Base-by-base conservation (phyloP, 2,797 vertebrate genomes). In the Sebastes baramenuke region DNA sequence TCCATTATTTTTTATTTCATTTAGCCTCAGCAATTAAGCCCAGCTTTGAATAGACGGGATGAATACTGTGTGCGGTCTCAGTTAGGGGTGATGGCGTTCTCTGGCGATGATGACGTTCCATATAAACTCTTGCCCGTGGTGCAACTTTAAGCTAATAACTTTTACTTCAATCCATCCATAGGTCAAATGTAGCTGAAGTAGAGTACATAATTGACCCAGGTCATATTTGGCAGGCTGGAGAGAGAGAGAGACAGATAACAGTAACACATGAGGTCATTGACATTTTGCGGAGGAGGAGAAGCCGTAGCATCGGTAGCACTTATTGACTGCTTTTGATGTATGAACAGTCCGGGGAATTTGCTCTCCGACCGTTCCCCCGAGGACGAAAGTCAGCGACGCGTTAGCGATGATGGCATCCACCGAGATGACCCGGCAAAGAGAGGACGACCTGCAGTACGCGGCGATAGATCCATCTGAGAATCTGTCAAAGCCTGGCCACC, bases 261-360 rank as follows among this genome's bases (percentile, higher is more conserved):
- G 20, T 78, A 71, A 18, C 55, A 75, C 60, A 71, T n/a, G 34
- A 79, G 72, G 75, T 82, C 79, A 25, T 77, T 72, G 81, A 56
- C 84, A 85, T 82, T 83, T 80, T 36, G 34, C 76, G 73, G 76
- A 34, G 66, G 77, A 62, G 80, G 55, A 77, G 80, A 46, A 32
- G 75, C 60, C 56, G 67, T 46, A 34, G 67, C 77, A 70, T 75
- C 85, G 55, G 67, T 72, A 58, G 72, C 70, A 67, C 67, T 81
- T 86, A 91, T 86, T 84, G 84, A 90, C 80, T 60, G 36, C 60
- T 71, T 73, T 49, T 88, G 85, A 92, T 91, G 73, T 84, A 89
- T 87, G 87, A 84, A 84, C 74, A 67, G 61, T 52, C 12, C 0
- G 0, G 56, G 84, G 80, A 70, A 87, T 89, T 73, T 77, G 66